Percentiles rank a stretch among this genome's conserved stretches.
phyloP scores from a whole-genome alignment of 1,140 invertebrate genomes.

The Leptinotarsa texana region DNA sequence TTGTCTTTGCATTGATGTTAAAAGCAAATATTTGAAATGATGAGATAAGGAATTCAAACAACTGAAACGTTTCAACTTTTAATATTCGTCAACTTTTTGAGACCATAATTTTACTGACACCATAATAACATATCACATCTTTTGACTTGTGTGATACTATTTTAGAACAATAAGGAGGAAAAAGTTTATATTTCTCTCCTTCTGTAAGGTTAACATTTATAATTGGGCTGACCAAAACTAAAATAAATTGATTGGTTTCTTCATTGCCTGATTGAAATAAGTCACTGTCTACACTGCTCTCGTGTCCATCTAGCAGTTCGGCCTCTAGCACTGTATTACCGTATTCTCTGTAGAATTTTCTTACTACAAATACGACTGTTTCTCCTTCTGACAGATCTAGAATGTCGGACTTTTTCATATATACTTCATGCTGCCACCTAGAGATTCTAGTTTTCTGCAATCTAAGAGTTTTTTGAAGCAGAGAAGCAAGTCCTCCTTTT shows the following conservation, averaged over 20 bases:
- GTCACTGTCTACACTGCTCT: neutral
- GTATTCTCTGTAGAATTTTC: constrained; percentile 27
- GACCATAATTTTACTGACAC: constrained; percentile 13
- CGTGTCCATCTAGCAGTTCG: neutral
- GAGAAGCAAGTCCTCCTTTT: constrained; percentile 34
- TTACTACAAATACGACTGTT: constrained; percentile 15
- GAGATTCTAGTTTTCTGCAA: constrained; percentile 29
- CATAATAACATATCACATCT: constrained; percentile 24
- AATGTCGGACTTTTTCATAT: constrained; percentile 30
- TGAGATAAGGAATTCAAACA: no score
- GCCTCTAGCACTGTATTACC: constrained; percentile 26
- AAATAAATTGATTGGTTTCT: constrained; percentile 10
- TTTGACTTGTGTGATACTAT: constrained; percentile 19
- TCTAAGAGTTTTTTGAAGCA: constrained; percentile 34
- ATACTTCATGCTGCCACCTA: constrained; percentile 42
- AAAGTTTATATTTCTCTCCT: constrained; percentile 21
- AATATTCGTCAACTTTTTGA: neutral
- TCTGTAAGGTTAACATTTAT: constrained; percentile 18
- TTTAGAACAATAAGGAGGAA: constrained; percentile 29
- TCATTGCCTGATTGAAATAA: neutral
- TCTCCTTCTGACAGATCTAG: neutral
- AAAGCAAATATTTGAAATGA: no score
- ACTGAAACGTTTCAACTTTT: neutral
- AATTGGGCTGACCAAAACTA: neutral
- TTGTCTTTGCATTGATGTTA: no score